A percentile compares a stretch with the other conserved stretches of the same genome.
Conservation (phyloP, 2,888 invertebrate genomes). For the Eupithecia insigniata region DNA sequence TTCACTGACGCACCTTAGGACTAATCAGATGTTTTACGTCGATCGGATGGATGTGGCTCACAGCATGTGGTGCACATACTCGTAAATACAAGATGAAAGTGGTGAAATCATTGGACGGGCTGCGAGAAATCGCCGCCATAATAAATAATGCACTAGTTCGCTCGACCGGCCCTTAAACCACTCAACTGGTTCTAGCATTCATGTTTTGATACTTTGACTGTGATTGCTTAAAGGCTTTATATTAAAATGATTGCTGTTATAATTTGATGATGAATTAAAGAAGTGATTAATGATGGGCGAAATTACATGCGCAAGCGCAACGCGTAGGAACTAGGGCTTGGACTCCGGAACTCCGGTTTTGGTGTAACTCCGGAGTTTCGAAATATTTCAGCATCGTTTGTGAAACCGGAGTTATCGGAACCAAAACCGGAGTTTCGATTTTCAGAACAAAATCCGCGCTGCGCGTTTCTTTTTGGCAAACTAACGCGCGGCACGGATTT, state of each 20-base stretch:
- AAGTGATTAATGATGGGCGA: constrained; percentile 31
- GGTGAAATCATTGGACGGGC: constrained; percentile 77
- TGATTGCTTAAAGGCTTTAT: constrained; percentile 34
- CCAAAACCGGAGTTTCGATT: too few species aligned
- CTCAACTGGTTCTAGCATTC: constrained; percentile 65
- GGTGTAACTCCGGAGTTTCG: too few species aligned
- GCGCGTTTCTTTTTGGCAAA: too few species aligned
- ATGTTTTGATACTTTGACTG: constrained; percentile 55
- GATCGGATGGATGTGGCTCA: constrained; percentile 59
- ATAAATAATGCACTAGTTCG: constrained; percentile 82
- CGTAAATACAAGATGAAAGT: constrained; percentile 79
- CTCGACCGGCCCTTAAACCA: constrained; percentile 71
- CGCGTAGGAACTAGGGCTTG: too few species aligned
- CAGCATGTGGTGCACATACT: too few species aligned
- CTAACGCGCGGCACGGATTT: too few species aligned
- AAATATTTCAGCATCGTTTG: too few species aligned
- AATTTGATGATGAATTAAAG: constrained; percentile 31
- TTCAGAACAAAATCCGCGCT: too few species aligned
- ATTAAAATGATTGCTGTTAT: constrained; percentile 40
- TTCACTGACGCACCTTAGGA: background rate
- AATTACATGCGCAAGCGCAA: constrained; percentile 24
- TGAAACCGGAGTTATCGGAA: too few species aligned
- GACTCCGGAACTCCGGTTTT: too few species aligned
- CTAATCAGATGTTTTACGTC: constrained; percentile 19
- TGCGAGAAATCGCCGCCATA: constrained; percentile 77